Percentiles rank a stretch among this genome's conserved stretches.
Conservation (phyloP, 2,888 invertebrate genomes). For the Chelonus formosanus region DNA sequence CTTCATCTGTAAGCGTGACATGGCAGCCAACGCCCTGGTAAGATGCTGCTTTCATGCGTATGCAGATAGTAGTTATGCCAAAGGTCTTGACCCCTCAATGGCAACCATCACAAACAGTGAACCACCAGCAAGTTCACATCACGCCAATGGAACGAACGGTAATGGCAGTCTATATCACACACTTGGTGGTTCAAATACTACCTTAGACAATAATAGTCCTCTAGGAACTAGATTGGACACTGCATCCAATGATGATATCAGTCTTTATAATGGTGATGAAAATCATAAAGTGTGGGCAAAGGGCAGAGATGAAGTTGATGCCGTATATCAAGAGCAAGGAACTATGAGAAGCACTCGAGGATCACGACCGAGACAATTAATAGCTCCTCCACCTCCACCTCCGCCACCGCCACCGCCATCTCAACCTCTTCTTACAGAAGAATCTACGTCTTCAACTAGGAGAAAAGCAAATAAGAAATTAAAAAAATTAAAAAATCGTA, state of each 20-base stretch:
- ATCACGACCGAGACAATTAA: slow-evolving; percentile 82
- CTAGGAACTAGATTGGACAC: slow-evolving; percentile 64
- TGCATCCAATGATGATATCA: slow-evolving; percentile 76
- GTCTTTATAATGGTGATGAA: slow-evolving; percentile 89
- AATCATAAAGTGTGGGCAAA: slow-evolving; percentile 95
- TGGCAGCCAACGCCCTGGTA: slow-evolving; percentile 97
- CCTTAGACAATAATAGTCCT: slow-evolving; percentile 61
- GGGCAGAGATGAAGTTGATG: slow-evolving; percentile 77
- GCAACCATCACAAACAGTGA: slow-evolving; percentile 52
- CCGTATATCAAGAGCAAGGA: slow-evolving; percentile 72
- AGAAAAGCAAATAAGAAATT: slow-evolving; percentile 57
- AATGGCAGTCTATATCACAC: slow-evolving; percentile 61
- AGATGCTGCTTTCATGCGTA: slow-evolving; percentile 98
- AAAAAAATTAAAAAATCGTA: slow-evolving; percentile 56
- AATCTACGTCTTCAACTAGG: slow-evolving; percentile 52
- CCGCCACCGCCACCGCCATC: slow-evolving; percentile 67
- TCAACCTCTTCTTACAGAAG: slow-evolving; percentile 56
- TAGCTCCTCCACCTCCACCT: slow-evolving; percentile 84
- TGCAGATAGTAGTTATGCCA: slow-evolving; percentile 93
- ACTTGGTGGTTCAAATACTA: slow-evolving; percentile 63
- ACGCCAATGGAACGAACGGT: slow-evolving; percentile 46
- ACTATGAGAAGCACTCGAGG: slow-evolving; percentile 67
- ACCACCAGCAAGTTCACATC: slow-evolving; percentile 43
- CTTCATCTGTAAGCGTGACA: slow-evolving; percentile 95
- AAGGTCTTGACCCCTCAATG: slow-evolving; percentile 66